These are phyloP conservation scores for Fragum whitleyi DNA, from an alignment of 2,888 invertebrate species.

Conservation along the genomic window DNA sequence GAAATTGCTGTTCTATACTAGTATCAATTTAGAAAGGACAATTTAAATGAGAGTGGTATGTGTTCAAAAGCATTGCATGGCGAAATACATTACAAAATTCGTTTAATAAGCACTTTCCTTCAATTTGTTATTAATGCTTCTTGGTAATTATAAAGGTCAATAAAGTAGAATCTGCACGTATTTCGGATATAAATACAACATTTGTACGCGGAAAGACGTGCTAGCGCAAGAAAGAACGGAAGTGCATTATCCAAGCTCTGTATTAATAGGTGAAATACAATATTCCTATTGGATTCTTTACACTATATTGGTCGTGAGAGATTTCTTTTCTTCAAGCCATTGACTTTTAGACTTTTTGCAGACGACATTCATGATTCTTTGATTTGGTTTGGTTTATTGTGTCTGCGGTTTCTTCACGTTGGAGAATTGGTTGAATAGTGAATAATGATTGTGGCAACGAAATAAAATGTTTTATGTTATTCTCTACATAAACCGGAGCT, in stretches of 20 bases:
- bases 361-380: neutral
- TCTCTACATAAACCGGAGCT: too few species aligned
- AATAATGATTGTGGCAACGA: too few species aligned
- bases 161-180: neutral
- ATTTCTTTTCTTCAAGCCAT: neutral
- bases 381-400: neutral
- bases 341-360: neutral
- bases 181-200: neutral
- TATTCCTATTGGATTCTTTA: neutral
- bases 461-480: too few species aligned
- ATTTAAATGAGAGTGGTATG: too few species aligned
- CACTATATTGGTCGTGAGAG: neutral
- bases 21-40: too few species aligned
- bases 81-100: too few species aligned
- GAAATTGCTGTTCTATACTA: too few species aligned
- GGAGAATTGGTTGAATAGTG: too few species aligned
- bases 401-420: neutral
- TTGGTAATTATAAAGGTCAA: too few species aligned
- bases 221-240: neutral
- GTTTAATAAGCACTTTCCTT: too few species aligned
- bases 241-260: neutral
- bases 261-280: constrained; percentile 1
- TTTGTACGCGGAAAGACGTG: neutral
- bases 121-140: too few species aligned
- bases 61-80: too few species aligned